phyloP scores from a whole-genome alignment of 1,140 invertebrate genomes.

The Heterodera carotae region DNA sequence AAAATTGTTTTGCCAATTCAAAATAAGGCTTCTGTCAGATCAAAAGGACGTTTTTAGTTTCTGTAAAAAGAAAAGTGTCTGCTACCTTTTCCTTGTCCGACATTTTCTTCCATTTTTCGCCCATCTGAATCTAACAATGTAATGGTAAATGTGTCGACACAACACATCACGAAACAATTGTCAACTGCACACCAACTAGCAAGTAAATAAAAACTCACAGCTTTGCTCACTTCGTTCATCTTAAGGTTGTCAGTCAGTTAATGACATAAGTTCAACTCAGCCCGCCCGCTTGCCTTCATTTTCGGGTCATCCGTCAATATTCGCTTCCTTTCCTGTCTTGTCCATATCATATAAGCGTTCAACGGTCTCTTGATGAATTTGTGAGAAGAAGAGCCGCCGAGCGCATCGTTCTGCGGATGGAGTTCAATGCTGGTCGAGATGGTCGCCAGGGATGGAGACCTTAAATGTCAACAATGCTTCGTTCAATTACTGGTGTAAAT shows the following conservation, averaged over 20 bases:
- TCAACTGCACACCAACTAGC: neutral
- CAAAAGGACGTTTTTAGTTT: neutral
- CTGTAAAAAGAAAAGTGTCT: neutral
- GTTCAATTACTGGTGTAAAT: neutral
- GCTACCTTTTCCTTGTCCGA: slow-evolving; percentile 52
- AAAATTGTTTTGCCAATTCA: slow-evolving; percentile 47
- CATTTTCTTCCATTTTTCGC: slow-evolving; percentile 58
- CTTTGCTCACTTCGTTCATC: slow-evolving; percentile 51
- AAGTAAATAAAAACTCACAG: slow-evolving; percentile 38
- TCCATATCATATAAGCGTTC: slow-evolving; percentile 62
- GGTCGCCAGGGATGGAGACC: slow-evolving; percentile 31
- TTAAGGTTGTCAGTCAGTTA: slow-evolving; percentile 25
- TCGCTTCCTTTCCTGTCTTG: slow-evolving; percentile 67
- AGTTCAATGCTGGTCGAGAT: slow-evolving; percentile 52
- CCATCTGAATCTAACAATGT: slow-evolving; percentile 53
- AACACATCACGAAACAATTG: slow-evolving; percentile 35
- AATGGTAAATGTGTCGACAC: slow-evolving; percentile 20
- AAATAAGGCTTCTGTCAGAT: slow-evolving; percentile 50
- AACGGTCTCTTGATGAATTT: slow-evolving; percentile 56
- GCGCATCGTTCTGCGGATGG: slow-evolving; percentile 48
- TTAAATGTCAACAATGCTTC: slow-evolving; percentile 28
- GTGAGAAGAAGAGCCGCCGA: slow-evolving; percentile 39
- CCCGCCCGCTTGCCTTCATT: slow-evolving; percentile 55
- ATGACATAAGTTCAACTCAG: neutral
- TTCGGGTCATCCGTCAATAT: slow-evolving; percentile 65